phyloP scores from a whole-genome alignment of 2,113 vertebrate species.

The Corapipo altera region DNA sequence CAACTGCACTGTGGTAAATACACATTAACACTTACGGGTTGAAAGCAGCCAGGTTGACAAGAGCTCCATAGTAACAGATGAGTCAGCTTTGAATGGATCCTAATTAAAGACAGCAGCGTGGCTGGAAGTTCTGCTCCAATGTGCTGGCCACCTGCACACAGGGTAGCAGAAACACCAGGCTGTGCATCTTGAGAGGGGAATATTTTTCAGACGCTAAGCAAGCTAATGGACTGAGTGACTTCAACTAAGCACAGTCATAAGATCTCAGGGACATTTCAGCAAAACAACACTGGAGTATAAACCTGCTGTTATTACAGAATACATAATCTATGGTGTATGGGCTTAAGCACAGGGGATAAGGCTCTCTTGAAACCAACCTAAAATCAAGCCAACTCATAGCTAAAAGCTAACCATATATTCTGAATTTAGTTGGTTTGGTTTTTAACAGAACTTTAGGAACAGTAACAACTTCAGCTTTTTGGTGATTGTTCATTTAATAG shows the following conservation, averaged over 20 bases:
- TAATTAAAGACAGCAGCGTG: conserved; percentile 46
- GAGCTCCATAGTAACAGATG: conserved; percentile 19
- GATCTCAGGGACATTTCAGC: conserved; percentile 9
- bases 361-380: conserved; percentile 30
- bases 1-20: background rate
- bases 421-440: background rate
- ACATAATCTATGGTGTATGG: background rate
- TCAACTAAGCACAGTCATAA: background rate
- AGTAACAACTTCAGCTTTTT: background rate
- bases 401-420: background rate
- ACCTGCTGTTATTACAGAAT: background rate
- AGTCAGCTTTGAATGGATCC: background rate
- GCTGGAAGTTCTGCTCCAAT: conserved; percentile 49
- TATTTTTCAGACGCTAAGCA: conserved; percentile 7
- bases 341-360: conserved; percentile 28
- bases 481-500: background rate
- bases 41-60: conserved; percentile 48
- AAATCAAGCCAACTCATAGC: background rate
- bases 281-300: conserved; percentile 14
- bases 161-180: background rate
- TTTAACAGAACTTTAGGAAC: background rate
- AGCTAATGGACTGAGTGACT: conserved; percentile 16
- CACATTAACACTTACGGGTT: background rate
- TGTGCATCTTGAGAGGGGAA: background rate
- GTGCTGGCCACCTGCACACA: conserved; percentile 61